Evolutionary conservation across 2,888 invertebrate species (phyloP).

Genomic region (Octodonta nipae): DNA sequence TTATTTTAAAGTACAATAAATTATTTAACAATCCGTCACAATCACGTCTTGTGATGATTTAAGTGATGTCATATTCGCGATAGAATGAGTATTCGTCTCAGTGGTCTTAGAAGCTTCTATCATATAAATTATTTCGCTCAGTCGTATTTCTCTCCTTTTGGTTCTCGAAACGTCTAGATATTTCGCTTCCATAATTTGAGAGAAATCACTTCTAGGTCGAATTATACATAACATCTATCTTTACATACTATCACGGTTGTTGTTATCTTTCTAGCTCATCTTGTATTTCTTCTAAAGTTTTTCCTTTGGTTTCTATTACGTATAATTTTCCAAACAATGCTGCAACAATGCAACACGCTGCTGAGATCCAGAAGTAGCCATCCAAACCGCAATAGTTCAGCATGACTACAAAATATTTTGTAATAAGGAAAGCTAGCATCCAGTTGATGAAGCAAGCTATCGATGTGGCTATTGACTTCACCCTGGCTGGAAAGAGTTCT

Average conservation of each 20-base stretch:
- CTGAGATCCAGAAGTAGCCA: slow-evolving; percentile 18
- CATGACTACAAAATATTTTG: slow-evolving; percentile 19
- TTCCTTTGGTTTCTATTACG: slow-evolving; percentile 23
- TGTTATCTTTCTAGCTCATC: slow-evolving; percentile 5
- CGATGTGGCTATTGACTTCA: slow-evolving; percentile 46
- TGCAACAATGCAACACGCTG: slow-evolving; percentile 14
- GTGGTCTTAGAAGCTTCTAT: too few relatives aligned
- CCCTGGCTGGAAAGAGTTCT: slow-evolving; percentile 63
- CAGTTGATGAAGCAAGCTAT: slow-evolving; percentile 31
- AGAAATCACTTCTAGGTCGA: too few relatives aligned
- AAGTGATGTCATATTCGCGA: too few relatives aligned
- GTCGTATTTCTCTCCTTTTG: too few relatives aligned
- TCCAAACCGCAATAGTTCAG: slow-evolving; percentile 16
- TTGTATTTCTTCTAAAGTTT: slow-evolving; percentile 17
- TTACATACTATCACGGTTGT: not conserved
- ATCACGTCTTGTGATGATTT: too few relatives aligned
- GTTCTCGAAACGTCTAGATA: too few relatives aligned
- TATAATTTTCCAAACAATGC: slow-evolving; percentile 15
- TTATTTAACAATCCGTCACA: too few relatives aligned
- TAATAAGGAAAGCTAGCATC: slow-evolving; percentile 16
- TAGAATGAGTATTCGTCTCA: too few relatives aligned
- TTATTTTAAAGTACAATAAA: too few relatives aligned
- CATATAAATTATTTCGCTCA: too few relatives aligned
- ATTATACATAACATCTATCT: too few relatives aligned
- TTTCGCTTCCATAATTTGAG: too few relatives aligned